Percentiles rank a stretch among this genome's conserved stretches.
Conservation (phyloP, 2,797 vertebrate genomes). For the Perodicticus potto region DNA sequence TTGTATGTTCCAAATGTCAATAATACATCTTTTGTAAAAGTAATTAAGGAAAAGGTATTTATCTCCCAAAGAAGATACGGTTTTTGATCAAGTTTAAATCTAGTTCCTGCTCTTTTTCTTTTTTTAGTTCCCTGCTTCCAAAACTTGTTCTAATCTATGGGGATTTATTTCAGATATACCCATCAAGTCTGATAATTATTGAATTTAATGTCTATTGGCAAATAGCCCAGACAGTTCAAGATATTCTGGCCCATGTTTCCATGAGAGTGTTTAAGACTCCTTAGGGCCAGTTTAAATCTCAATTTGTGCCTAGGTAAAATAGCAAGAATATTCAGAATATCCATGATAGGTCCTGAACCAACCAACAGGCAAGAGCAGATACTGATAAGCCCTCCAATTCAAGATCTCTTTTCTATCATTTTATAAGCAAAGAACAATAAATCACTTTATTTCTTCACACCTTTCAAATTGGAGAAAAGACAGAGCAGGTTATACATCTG, state of each 20-base stretch:
- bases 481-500: not conserved
- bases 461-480: constrained; percentile 19
- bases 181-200: not conserved
- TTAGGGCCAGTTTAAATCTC: not conserved
- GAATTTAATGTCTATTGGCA: constrained; percentile 16
- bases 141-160: constrained; percentile 30
- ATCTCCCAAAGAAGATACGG: not conserved
- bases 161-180: not conserved
- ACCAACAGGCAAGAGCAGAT: not conserved
- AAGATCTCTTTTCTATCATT: constrained; percentile 17
- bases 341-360: not conserved
- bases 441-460: constrained; percentile 10
- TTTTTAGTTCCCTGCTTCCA: not conserved
- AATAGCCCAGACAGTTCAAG: not conserved
- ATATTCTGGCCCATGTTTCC: not conserved
- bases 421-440: not conserved
- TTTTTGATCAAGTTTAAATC: constrained; percentile 28
- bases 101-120: not conserved
- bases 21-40: constrained; percentile 16
- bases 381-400: not conserved
- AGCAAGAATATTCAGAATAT: not conserved
- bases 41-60: not conserved
- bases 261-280: not conserved
- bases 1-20: not conserved
- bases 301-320: not conserved